Base-by-base conservation (phyloP, 92 coral and sea anemone species). In the Actinostola sp. region DNA sequence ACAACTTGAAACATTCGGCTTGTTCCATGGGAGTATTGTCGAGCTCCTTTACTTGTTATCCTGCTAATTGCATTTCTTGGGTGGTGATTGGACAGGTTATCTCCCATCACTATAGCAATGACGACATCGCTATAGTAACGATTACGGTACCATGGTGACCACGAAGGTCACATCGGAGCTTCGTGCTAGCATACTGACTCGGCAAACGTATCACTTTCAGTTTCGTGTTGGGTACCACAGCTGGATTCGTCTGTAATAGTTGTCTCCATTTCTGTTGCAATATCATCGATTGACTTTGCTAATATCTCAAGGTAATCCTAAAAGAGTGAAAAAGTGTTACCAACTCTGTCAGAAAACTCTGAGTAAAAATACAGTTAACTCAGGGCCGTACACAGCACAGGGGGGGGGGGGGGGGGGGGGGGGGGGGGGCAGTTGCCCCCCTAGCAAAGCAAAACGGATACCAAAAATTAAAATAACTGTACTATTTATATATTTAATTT, bases 251-350 rank as follows among this genome's bases (percentile, higher is more conserved):
- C 96, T 59, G 92, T 90, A 36, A 90, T 81, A 0, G 92, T 91
- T 20, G 96, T 79, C 56, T 86, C 92, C 96, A 90, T 90, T 31
- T 86, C 89, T 7, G 50, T 52, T 4, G 92, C 96, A 31, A 90
- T 70, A 51, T 90, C 86, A 43, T 83, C 84, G 45, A 90, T 86
- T 7, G 97, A 91, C 58, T 85, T 79, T 15, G 97, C 97, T 50
- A 93, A 56, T 13, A 93, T 89, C 67, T 93, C 90, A 69, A 93
- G 61, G 69, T 93, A 93, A 35, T 90, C 98, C 98, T 93, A 82
- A 21, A 41, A 56, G 11, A 67, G 24, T n/a, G 17, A 51, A n/a
- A 34, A 24, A 20, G 12, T 27, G 21, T 41, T 10, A 61, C 16
- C 44, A 39, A 34, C 28, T 48, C 1, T n/a, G n/a, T n/a, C n/a